Evolutionary conservation across 2,113 vertebrate species (phyloP), one percentile per base, ranked within the genome.

Genomic region (Proterorhinus semilunaris): DNA sequence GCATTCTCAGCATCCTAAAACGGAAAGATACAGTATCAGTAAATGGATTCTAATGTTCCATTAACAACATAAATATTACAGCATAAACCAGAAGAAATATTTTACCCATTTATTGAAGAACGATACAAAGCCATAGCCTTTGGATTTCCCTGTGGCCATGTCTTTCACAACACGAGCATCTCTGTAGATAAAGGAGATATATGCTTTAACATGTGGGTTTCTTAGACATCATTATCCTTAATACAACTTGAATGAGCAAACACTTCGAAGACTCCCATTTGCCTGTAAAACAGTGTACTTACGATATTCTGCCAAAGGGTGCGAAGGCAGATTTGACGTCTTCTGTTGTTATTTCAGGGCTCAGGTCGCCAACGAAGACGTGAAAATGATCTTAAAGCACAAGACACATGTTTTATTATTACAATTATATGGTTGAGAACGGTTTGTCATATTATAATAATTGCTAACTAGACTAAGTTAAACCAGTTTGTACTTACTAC

Each of bases 101-200:
- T 93, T 92, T 80, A 99, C 98, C 98, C 96, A 98, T 92, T 99
- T 99, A 85, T 98, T 98, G 92, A 98, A 98, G 93, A 99, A 99
- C 84, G 98, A 99, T 57, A 99, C 97, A 75, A 99, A 99, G 83
- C 98, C 98, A 61, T 99, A 99, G 85, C 97, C 98, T 90, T 98
- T 99, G 62, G 98, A 99, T 86, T 99, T 99, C 49, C 98, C 98
- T 21, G 98, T 99, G 10, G 96, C 95, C 95, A 99, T 95, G 86
- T 99, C 98, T 93, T 99, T 99, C 64, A 99, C 98, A 86, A 99
- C 98, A 3, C 97, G 94, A 3, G 98, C 97, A 52, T 99, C 98
- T 87, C 98, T 94, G 83, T 93, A 69, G 42, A 93, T 81, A 89
- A 71, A 75, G 10, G 27, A 58, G 27, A 42, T 42, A 13, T 12